Conservation (phyloP, 1,140 invertebrate genomes). For the Drosophila ambigua region DNA sequence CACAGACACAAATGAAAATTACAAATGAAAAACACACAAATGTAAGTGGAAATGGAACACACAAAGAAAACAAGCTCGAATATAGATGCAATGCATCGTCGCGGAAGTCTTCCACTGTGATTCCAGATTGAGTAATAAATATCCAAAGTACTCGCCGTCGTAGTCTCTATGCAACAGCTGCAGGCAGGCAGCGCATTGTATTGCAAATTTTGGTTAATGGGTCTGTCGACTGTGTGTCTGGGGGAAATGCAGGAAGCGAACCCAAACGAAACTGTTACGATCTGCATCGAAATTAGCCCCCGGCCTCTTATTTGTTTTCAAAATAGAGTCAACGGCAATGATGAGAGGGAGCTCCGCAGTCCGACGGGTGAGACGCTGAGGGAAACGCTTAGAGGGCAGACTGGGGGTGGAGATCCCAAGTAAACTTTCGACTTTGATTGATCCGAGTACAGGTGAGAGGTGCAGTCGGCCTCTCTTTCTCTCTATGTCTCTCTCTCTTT, state of each 20-base stretch:
- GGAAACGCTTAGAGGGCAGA: neutral
- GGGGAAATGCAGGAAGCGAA: conserved; percentile 65
- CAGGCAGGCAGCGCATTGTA: conserved; percentile 40
- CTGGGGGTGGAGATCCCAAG: conserved; percentile 1
- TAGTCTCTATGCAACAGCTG: conserved; percentile 48
- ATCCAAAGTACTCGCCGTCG: conserved; percentile 29
- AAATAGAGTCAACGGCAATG: conserved; percentile 46
- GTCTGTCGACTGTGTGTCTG: conserved; percentile 53
- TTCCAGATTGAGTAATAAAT: conserved; percentile 78
- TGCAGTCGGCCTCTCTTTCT: too few species aligned
- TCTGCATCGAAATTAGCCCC: conserved; percentile 55
- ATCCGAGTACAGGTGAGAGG: neutral
- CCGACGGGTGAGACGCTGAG: neutral
- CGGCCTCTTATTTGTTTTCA: conserved; percentile 46
- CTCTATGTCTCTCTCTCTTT: too few species aligned
- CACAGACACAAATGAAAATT: conserved; percentile 9
- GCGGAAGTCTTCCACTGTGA: conserved; percentile 71
- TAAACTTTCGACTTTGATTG: conserved; percentile 20
- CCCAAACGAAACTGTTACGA: conserved; percentile 59
- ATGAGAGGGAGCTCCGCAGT: neutral
- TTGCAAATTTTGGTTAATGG: conserved; percentile 74
- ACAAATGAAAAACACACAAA: conserved; percentile 19
- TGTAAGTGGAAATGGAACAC: conserved; percentile 25
- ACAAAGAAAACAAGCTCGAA: conserved; percentile 35
- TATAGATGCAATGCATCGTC: conserved; percentile 33